Base-by-base conservation (phyloP, 2,888 invertebrate genomes). In the Alitta virens region DNA sequence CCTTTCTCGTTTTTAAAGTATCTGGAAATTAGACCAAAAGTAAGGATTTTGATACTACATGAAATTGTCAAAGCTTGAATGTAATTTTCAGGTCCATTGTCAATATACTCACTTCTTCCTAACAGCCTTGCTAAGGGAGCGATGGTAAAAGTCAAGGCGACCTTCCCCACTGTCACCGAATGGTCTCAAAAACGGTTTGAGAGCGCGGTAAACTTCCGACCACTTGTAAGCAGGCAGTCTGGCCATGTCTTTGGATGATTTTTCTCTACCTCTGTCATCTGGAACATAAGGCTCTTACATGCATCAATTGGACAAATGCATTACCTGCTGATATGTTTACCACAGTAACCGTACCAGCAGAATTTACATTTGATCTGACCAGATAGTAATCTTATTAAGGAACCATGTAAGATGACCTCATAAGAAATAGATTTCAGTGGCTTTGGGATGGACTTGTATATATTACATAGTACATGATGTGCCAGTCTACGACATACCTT, bases 51-150 rank as follows among this genome's bases (percentile, higher is more conserved):
- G n/a, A 33, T 33, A 33, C 12, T 33, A 33, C 12, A 7, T 33
- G 33, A 33, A 33, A 5, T 33, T 33, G 33, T 33, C 33, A 33
- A 33, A 12, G 33, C 5, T 12, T 33, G 33, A 7, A 7, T 33
- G 12, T 33, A 5, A 33, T 33, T 33, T 33, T 33, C 33, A 33
- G 5, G 33, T 33, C 7, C 33, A 7, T n/a, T n/a, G n/a, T 21
- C 7, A 46, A 46, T 3, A 46, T 46, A 75, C 78, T 74, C 62
- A 78, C 80, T 75, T 75, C 62, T 72, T 74, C 59, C 77, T 68
- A 7, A 80, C 79, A 52, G 78, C 80, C 68, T 79, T 78, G 69
- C 78, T 79, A 14, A 80, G 73, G 42, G 79, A 77, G 12, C 77
- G 67, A 62, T 80, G 80, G 63, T 79, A 79, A 71, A 80, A 78